Conservation (phyloP, 2,113 vertebrate species). For the Cyanoderma ruficeps region DNA sequence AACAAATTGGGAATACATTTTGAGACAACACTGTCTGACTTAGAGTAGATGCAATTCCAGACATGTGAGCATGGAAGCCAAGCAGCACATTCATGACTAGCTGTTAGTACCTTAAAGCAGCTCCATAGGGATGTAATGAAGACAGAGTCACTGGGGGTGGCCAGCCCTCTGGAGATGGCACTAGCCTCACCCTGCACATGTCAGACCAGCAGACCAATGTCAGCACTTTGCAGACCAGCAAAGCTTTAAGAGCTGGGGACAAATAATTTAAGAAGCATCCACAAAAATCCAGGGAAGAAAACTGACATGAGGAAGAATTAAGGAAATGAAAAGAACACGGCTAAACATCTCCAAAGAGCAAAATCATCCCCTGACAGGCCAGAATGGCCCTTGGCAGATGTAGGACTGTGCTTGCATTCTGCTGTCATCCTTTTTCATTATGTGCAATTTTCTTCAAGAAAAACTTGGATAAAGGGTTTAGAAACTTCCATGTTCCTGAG, state of each 20-base stretch:
- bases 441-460: background rate
- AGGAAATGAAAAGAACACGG: background rate
- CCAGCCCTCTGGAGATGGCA: background rate
- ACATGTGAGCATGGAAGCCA: background rate
- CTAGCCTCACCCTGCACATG: background rate
- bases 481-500: background rate
- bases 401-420: background rate
- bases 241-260: background rate
- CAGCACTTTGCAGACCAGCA: background rate
- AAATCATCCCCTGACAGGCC: background rate
- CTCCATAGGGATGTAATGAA: background rate
- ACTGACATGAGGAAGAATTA: background rate
- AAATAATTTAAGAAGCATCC: background rate
- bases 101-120: background rate
- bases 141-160: background rate
- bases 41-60: conserved; percentile 3
- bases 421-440: background rate
- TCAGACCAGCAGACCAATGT: background rate
- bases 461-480: background rate
- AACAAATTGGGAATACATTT: background rate
- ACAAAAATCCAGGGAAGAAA: background rate
- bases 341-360: background rate
- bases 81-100: background rate
- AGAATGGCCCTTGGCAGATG: background rate
- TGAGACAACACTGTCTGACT: background rate